Base-by-base conservation (phyloP, 1,140 invertebrate species). In the Ridgeia piscesae region DNA sequence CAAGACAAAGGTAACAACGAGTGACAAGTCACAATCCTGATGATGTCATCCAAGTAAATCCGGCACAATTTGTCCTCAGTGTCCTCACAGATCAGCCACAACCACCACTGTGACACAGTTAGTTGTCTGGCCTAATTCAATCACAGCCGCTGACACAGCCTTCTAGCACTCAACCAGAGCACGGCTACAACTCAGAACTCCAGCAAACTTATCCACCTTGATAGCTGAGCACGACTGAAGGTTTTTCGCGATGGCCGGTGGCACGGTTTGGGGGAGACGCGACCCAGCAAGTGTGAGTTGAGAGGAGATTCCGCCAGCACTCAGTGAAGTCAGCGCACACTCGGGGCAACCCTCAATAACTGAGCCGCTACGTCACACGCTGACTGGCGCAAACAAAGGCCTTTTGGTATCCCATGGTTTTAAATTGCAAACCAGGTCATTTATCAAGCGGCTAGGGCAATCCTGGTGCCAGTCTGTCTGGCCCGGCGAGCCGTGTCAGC, bases 331-430 rank as follows among this genome's bases (percentile, higher is more conserved):
- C 58, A 77, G 27, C 58, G 11, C 42, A 42, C 42, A 42, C 42
- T 6, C 42, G 27, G 58, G 58, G 58, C 27, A 77, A 77, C 58
- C 58, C 58, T 77, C 58, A 77, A 77, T 77, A 77, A 77, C 58
- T 77, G 58, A 77, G 58, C 58, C 58, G 27, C 58, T 77, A 77
- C 58, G 58, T 77, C 58, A 77, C 58, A 77, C 58, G 58, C 58
- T 77, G 58, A 77, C 58, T 77, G 58, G 58, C 58, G 58, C 58
- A 77, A 77, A 77, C 58, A 77, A 77, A 77, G 58, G 58, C 58
- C 58, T 77, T 77, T 77, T 77, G 58, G 58, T 77, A 77, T 77
- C 58, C 58, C 58, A 77, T 77, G 58, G 58, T 77, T 77, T 77
- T 77, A 77, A 77, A 77, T 77, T 77, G 58, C 58, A 77, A 77